These are phyloP conservation scores for Pachyseris speciosa DNA, from an alignment of 64 coral and sea anemone species.

Conservation along the genomic window DNA sequence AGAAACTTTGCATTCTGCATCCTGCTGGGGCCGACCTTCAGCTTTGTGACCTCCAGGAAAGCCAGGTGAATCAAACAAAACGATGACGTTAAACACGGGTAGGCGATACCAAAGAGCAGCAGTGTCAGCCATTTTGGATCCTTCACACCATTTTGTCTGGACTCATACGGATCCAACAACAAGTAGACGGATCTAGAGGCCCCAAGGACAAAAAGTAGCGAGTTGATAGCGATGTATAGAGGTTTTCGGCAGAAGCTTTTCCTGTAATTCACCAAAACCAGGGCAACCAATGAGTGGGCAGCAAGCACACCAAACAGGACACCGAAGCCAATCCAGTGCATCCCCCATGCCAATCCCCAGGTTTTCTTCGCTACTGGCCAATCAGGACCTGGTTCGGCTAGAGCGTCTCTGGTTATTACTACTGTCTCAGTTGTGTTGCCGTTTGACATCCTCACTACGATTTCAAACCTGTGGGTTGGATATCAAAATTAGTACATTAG, in stretches of 20 bases:
- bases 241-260: constrained; percentile 54
- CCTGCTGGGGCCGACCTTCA: constrained; percentile 33
- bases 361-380: constrained; percentile 54
- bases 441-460: neutral
- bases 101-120: constrained; percentile 54
- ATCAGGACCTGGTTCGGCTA: constrained; percentile 61
- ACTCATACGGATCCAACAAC: constrained; percentile 62
- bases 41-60: constrained; percentile 67
- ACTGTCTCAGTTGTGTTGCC: neutral
- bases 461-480: neutral
- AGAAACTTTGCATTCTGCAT: constrained; percentile 37
- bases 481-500: neutral
- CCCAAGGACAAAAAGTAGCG: constrained; percentile 28
- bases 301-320: constrained; percentile 50
- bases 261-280: neutral
- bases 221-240: constrained; percentile 37
- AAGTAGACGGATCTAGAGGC: constrained; percentile 49
- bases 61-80: constrained; percentile 73
- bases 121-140: constrained; percentile 31
- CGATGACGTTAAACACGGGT: constrained; percentile 64
- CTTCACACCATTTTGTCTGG: constrained; percentile 58
- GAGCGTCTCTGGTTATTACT: neutral
- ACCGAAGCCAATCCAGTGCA: constrained; percentile 67
- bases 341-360: constrained; percentile 61
- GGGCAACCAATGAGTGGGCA: neutral